Conservation (phyloP, 2,888 invertebrate genomes). For the Keiferia lycopersicella region DNA sequence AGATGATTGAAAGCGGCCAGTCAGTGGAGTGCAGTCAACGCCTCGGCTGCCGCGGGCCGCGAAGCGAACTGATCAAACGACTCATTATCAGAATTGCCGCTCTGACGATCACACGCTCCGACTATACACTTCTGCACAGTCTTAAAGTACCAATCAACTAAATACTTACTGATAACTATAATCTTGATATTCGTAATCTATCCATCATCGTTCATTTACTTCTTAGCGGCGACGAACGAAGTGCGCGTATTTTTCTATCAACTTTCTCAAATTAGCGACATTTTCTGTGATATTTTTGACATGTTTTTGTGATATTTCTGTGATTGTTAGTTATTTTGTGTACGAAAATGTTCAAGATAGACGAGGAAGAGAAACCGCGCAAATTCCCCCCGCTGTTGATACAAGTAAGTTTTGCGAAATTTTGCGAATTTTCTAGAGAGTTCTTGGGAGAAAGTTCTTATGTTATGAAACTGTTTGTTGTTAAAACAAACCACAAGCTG, state of each 20-base stretch:
- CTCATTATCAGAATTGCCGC: constrained; percentile 11
- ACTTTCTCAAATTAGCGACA: background rate
- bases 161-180: constrained; percentile 12
- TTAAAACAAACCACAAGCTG: background rate
- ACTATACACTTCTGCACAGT: background rate
- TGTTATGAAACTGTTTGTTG: background rate
- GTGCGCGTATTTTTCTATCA: background rate
- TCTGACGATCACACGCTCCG: constrained; percentile 7
- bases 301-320: constrained; percentile 15
- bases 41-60: background rate
- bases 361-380: background rate
- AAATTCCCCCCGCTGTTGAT: constrained; percentile 13
- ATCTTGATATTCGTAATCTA: background rate
- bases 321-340: constrained; percentile 18
- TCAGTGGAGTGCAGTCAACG: background rate
- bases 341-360: constrained; percentile 13
- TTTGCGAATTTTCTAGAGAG: background rate
- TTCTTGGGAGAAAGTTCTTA: constrained; percentile 1
- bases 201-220: background rate
- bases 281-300: constrained; percentile 15
- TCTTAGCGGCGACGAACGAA: background rate
- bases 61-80: background rate
- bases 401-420: constrained; percentile 13
- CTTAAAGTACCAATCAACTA: background rate
- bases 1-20: background rate